A percentile compares a stretch with the other conserved stretches of the same genome.
Evolutionary conservation across 2,797 vertebrate genomes (phyloP).

Genomic region (Pipistrellus pipistrellus): DNA sequence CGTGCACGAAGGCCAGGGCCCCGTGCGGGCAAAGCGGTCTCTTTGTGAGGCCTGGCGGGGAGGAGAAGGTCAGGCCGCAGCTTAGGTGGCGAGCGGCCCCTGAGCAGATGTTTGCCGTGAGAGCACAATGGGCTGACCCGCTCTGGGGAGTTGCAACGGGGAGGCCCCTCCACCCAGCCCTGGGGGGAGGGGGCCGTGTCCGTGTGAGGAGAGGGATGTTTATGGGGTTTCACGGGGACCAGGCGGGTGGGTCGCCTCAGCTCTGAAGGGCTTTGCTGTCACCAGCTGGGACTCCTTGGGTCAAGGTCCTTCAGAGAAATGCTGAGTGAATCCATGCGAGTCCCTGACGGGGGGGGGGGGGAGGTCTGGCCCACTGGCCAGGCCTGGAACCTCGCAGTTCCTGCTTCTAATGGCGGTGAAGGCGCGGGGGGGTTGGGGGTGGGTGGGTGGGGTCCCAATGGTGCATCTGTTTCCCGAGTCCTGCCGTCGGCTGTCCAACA

Average conservation of each 20-base stretch:
- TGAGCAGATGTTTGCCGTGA: not conserved
- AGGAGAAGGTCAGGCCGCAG: not conserved
- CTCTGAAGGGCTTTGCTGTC: constrained; percentile 19
- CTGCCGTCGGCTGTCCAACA: not conserved
- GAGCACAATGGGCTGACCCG: not conserved
- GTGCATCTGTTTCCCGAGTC: not conserved
- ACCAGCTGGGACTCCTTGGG: constrained; percentile 8
- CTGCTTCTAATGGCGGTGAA: not conserved
- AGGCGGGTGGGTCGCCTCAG: not conserved
- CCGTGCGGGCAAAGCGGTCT: not conserved
- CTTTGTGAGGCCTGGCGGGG: constrained; percentile 12
- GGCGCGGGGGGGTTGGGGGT: too few species aligned
- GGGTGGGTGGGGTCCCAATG: fast-evolving
- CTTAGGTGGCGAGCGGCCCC: not conserved
- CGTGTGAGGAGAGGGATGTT: not conserved
- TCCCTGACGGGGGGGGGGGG: not conserved
- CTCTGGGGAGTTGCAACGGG: not conserved
- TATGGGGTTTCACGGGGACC: not conserved
- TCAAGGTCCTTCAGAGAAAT: constrained; percentile 28
- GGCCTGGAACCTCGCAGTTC: not conserved
- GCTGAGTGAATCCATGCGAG: not conserved
- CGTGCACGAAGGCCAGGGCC: not conserved
- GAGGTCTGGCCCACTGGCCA: not conserved
- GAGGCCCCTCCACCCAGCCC: not conserved
- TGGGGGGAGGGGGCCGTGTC: too few species aligned